Percentiles rank a stretch among this genome's conserved stretches.
phyloP scores from a whole-genome alignment of 2,797 vertebrate species.

The Triplophysa bombifrons region DNA sequence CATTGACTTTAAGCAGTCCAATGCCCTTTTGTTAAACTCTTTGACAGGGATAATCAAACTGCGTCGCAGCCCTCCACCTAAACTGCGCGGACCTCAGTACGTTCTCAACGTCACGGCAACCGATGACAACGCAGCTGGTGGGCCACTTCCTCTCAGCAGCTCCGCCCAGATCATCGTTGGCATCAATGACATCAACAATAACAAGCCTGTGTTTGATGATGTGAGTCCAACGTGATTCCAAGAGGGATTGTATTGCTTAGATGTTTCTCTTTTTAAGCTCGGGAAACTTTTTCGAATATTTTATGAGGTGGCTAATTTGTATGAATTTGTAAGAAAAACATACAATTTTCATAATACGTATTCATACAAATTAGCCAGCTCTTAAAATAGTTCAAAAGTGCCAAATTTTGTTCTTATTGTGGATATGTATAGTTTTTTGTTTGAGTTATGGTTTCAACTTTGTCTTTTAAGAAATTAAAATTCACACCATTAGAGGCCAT shows the following conservation, averaged over 20 bases:
- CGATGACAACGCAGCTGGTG: slow-evolving; percentile 85
- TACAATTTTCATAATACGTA: too few species aligned
- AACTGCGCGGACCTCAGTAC: slow-evolving; percentile 79
- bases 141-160: slow-evolving; percentile 83
- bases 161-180: slow-evolving; percentile 87
- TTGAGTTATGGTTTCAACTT: too few species aligned
- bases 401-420: too few species aligned
- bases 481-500: too few species aligned
- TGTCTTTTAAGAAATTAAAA: too few species aligned
- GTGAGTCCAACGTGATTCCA: slow-evolving; percentile 63
- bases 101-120: slow-evolving; percentile 85
- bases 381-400: too few species aligned
- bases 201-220: slow-evolving; percentile 87
- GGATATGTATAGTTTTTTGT: too few species aligned
- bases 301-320: too few species aligned
- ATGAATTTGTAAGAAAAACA: too few species aligned
- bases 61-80: slow-evolving; percentile 79
- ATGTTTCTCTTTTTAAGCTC: too few species aligned
- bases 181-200: slow-evolving; percentile 89
- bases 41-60: slow-evolving; percentile 86
- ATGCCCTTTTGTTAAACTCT: background rate
- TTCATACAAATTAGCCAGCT: too few species aligned
- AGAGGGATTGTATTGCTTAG: background rate
- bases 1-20: background rate
- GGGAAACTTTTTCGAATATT: too few species aligned